Evolutionary conservation across 2,797 vertebrate species (phyloP).

Genomic region (Chloroceryle inda): DNA sequence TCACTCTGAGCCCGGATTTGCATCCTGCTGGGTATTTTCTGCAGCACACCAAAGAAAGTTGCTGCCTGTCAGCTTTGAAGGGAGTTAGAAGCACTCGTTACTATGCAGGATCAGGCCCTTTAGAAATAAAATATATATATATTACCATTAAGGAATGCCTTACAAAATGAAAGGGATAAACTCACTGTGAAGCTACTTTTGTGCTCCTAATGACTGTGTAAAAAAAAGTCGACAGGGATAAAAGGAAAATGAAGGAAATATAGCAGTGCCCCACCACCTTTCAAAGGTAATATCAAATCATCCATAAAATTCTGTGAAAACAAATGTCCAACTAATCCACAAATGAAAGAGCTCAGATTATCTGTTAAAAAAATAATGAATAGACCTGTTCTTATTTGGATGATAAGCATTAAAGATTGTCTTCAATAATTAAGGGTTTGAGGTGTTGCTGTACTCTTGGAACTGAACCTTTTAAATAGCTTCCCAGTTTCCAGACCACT

Average conservation of each 20-base stretch:
- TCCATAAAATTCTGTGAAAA: slow-evolving; percentile 35
- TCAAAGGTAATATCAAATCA: slow-evolving; percentile 33
- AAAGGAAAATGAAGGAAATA: slow-evolving; percentile 51
- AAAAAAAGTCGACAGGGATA: slow-evolving; percentile 24
- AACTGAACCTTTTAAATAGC: slow-evolving; percentile 73
- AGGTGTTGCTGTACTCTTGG: slow-evolving; percentile 33
- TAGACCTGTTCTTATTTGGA: background rate
- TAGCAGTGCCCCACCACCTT: slow-evolving; percentile 3
- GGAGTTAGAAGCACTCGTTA: background rate
- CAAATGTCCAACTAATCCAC: slow-evolving; percentile 18
- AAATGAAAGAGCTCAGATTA: slow-evolving; percentile 36
- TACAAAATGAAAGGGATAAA: slow-evolving; percentile 41
- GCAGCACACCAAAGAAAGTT: background rate
- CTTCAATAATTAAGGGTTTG: slow-evolving; percentile 59
- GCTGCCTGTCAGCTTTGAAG: slow-evolving; percentile 1
- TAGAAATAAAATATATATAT: background rate
- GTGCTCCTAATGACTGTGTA: background rate
- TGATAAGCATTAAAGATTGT: slow-evolving; percentile 37
- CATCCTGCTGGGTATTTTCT: background rate
- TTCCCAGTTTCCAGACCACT: slow-evolving; percentile 73
- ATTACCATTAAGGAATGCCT: background rate
- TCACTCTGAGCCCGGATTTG: background rate
- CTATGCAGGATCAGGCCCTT: slow-evolving; percentile 14
- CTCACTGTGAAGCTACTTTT: slow-evolving; percentile 20
- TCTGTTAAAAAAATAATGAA: slow-evolving; percentile 23